Base-by-base conservation (phyloP, 2,113 vertebrate species). In the Syngnathus typhle region DNA sequence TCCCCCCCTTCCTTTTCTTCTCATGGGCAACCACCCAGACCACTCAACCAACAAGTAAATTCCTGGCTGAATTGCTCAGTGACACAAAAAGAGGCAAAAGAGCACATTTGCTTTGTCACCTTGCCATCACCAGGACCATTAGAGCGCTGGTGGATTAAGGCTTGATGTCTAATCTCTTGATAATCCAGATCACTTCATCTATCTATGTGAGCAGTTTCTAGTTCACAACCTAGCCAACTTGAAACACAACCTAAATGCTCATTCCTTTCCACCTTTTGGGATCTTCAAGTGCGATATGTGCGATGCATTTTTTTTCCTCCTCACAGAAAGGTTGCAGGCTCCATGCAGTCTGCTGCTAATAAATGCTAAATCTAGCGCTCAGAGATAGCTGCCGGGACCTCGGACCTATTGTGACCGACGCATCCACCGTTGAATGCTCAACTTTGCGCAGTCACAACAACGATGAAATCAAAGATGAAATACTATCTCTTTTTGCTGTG, bases 141-240 rank as follows among this genome's bases (percentile, higher is more conserved):
- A 7, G 65, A 61, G 0, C 27, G 64, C 69, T 15, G 65, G 41
- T 75, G 80, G 82, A 84, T 86, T 87, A 86, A 41, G 18, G 66
- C 21, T 58, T 72, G 60, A 62, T 82, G 71, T 75, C 69, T 89
- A 89, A 89, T 87, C 85, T 74, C 52, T 51, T 61, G 41, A 62
- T 87, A 82, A 89, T 83, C 85, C 84, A 8, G 54, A 56, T 62
- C 60, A 64, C 79, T 72, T 88, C 86, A 89, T 86, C 87, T 87
- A 64, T 52, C 27, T 32, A 69, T 61, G 68, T 75, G 79, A 75
- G 72, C 70, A 38, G 67, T 32, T 74, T 60, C 79, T 71, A 69
- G 61, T 51, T 49, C 63, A 59, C 68, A 70, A 70, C 65, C 21
- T 67, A 7, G 71, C 71, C 73, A 76, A 71, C 68, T 75, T 56